Evolutionary conservation across 2,888 invertebrate species (phyloP).

Genomic region (Ditula angustiorana): DNA sequence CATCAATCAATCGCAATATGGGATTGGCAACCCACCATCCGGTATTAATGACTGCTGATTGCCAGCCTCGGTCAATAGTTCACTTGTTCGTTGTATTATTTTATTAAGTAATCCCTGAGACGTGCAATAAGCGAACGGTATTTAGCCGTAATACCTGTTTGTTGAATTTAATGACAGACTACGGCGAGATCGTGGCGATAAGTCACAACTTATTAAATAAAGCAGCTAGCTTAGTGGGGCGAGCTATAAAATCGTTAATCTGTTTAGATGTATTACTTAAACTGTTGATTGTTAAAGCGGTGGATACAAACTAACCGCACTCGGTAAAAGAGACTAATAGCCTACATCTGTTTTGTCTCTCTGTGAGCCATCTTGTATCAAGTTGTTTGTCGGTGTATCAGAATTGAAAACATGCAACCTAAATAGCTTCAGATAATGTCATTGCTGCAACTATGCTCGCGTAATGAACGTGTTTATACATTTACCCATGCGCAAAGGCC

Average conservation of each 20-base stretch:
- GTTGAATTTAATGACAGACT: conserved; percentile 26
- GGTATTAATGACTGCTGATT: conserved; percentile 61
- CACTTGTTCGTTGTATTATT: conserved; percentile 51
- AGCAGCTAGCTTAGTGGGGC: background rate
- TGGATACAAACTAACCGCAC: background rate
- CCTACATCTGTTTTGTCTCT: conserved; percentile 5
- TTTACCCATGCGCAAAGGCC: conserved; percentile 12
- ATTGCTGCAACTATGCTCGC: conserved; percentile 10
- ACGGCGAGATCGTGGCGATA: conserved; percentile 14
- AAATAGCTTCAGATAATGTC: conserved; percentile 17
- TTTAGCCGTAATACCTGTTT: conserved; percentile 29
- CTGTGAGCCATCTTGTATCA: background rate
- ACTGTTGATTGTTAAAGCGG: background rate
- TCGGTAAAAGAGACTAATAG: background rate
- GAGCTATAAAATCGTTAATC: background rate
- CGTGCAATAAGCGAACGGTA: conserved; percentile 24
- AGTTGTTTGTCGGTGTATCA: background rate
- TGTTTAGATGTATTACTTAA: background rate
- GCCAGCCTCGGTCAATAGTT: conserved; percentile 67
- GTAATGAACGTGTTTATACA: conserved; percentile 22
- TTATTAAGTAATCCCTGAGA: conserved; percentile 32
- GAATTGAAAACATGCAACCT: background rate
- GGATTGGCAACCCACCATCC: conserved; percentile 62
- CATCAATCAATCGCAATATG: conserved; percentile 75
- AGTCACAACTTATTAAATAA: conserved; percentile 8